Percentiles rank a stretch among this genome's conserved stretches.
These are phyloP conservation scores for Podarcis raffonei DNA, from an alignment of 2,113 vertebrate genomes.

Conservation along the genomic window DNA sequence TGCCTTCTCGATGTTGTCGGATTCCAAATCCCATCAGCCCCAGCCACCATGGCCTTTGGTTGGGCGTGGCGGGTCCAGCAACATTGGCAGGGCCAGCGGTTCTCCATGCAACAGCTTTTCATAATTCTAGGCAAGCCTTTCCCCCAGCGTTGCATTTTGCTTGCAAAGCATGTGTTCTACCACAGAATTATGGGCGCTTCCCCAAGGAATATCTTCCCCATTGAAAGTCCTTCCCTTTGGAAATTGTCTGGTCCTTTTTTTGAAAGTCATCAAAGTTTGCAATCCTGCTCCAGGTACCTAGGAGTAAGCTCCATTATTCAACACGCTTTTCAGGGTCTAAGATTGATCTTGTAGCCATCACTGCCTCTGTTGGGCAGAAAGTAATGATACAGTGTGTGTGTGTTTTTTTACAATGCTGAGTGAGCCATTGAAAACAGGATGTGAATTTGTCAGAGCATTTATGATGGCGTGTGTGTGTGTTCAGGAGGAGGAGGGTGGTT, in stretches of 20 bases:
- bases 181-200: background rate
- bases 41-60: too few relatives aligned
- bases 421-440: background rate
- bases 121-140: background rate
- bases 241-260: background rate
- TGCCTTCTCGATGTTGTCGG: background rate
- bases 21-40: too few relatives aligned
- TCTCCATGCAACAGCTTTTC: too few relatives aligned
- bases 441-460: background rate
- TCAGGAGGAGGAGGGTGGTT: background rate
- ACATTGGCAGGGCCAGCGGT: too few relatives aligned
- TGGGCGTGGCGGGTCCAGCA: background rate
- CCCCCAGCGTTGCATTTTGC: background rate
- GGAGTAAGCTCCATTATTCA: background rate
- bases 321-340: background rate
- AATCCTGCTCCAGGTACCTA: background rate
- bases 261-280: background rate
- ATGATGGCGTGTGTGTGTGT: background rate
- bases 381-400: background rate
- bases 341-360: background rate
- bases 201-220: background rate
- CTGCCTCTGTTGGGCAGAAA: background rate
- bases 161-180: background rate
- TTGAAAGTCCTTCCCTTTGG: background rate
- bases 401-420: background rate